Conservation (phyloP, 2,888 invertebrate genomes). For the Craniophora ligustri region DNA sequence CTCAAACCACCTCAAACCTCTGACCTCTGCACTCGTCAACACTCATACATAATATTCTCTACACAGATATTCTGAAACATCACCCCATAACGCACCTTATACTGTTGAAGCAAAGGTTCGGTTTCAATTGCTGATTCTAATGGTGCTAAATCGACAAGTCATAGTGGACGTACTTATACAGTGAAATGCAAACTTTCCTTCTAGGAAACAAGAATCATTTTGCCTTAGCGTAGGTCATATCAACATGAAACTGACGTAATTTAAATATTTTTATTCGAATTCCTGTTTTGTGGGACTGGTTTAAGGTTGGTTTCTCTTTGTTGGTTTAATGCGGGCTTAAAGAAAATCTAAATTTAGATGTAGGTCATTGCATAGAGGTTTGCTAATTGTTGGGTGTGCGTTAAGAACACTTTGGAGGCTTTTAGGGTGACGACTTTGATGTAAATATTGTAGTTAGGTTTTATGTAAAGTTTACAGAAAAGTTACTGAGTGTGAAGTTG, state of each 20-base stretch:
- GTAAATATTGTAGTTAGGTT: constrained; percentile 53
- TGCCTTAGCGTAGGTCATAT: constrained; percentile 14
- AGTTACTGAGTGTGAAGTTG: constrained; percentile 32
- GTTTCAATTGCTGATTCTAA: constrained; percentile 14
- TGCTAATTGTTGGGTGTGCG: constrained; percentile 69
- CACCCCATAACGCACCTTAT: constrained; percentile 27
- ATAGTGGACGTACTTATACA: constrained; percentile 23
- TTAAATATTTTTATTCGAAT: constrained; percentile 12
- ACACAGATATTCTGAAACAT: constrained; percentile 45
- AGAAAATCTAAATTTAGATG: constrained; percentile 68
- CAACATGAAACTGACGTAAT: constrained; percentile 36
- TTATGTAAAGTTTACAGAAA: constrained; percentile 31
- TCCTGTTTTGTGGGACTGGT: neutral
- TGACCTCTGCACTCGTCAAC: constrained; percentile 61
- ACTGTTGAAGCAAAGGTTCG: neutral
- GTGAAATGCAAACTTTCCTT: constrained; percentile 42
- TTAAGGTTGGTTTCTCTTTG: constrained; percentile 22
- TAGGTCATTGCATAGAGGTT: constrained; percentile 67
- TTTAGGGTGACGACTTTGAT: constrained; percentile 55
- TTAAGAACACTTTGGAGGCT: constrained; percentile 63
- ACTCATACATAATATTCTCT: constrained; percentile 58
- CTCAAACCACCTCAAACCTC: constrained; percentile 39
- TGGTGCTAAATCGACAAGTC: constrained; percentile 52
- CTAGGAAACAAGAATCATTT: constrained; percentile 49
- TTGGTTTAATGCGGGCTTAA: constrained; percentile 11